Conservation (phyloP, 2,797 vertebrate genomes). For the Myripristis jacobus region DNA sequence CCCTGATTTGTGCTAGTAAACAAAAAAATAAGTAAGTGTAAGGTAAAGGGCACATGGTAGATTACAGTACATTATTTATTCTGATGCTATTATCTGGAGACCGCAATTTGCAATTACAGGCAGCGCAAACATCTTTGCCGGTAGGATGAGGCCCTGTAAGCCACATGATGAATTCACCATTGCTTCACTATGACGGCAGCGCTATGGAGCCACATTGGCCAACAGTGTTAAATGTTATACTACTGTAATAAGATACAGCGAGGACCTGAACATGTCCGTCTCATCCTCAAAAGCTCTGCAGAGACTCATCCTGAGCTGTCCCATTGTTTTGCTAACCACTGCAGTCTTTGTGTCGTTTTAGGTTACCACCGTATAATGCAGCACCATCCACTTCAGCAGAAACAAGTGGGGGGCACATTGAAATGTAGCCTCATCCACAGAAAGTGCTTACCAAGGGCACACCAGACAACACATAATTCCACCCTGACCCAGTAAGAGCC, state of each 20-base stretch:
- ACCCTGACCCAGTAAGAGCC: conserved; percentile 14
- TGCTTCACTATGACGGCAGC: conserved; percentile 43
- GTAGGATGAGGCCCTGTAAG: conserved; percentile 36
- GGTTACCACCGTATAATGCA: conserved; percentile 75
- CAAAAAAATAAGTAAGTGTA: conserved; percentile 28
- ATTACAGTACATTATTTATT: conserved; percentile 14
- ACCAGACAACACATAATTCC: conserved; percentile 63
- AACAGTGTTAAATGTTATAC: conserved; percentile 27
- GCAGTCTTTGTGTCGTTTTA: conserved; percentile 76
- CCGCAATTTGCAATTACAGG: conserved; percentile 3
- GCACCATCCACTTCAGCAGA: conserved; percentile 74
- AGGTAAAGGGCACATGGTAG: conserved; percentile 4
- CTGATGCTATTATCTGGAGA: neutral
- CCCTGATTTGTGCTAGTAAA: conserved; percentile 48
- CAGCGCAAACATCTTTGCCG: conserved; percentile 12
- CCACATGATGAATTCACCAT: conserved; percentile 28
- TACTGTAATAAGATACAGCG: conserved; percentile 40
- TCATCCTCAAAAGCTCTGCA: conserved; percentile 27
- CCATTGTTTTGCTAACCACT: conserved; percentile 69
- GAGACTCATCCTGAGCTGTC: conserved; percentile 52
- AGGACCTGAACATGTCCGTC: conserved; percentile 27
- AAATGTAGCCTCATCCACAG: conserved; percentile 73
- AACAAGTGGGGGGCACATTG: conserved; percentile 58
- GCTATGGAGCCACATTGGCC: conserved; percentile 2
- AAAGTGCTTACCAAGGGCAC: conserved; percentile 76